phyloP scores from a whole-genome alignment of 2,888 invertebrate species.

The Netelia melanura region DNA sequence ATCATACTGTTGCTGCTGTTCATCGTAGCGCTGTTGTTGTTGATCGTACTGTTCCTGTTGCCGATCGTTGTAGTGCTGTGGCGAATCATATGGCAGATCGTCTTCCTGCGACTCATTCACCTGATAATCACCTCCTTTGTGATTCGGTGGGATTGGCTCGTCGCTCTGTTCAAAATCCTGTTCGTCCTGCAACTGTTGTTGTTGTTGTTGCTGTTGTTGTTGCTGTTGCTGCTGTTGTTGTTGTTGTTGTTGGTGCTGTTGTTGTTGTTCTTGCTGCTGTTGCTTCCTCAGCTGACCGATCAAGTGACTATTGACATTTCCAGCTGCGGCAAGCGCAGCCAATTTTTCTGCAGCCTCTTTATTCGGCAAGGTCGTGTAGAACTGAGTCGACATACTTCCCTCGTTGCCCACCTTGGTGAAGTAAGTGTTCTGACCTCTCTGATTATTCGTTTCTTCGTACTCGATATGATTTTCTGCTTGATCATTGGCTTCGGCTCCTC shows the following conservation, averaged over 20 bases:
- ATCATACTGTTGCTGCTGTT: conserved; percentile 65
- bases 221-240: conserved; percentile 74
- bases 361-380: conserved; percentile 88
- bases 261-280: conserved; percentile 74
- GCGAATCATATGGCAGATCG: conserved; percentile 79
- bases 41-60: conserved; percentile 78
- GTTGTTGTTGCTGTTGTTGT: conserved; percentile 73
- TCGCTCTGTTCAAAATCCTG: conserved; percentile 71
- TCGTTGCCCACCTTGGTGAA: conserved; percentile 85
- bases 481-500: conserved; percentile 70
- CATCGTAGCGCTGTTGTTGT: conserved; percentile 56
- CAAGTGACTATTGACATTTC: conserved; percentile 85
- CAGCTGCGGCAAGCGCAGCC: conserved; percentile 87
- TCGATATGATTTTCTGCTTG: conserved; percentile 80
- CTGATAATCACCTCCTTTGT: conserved; percentile 77
- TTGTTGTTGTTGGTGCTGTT: conserved; percentile 69
- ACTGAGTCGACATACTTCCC: conserved; percentile 74
- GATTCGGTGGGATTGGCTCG: conserved; percentile 77
- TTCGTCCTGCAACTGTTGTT: conserved; percentile 76
- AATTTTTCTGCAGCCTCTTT: conserved; percentile 88
- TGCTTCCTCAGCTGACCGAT: conserved; percentile 76
- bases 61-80: conserved; percentile 78
- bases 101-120: conserved; percentile 74
- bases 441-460: conserved; percentile 74
- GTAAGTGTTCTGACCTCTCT: conserved; percentile 82